phyloP scores from a whole-genome alignment of 1,140 invertebrate genomes.

The Magallana ariakensis region DNA sequence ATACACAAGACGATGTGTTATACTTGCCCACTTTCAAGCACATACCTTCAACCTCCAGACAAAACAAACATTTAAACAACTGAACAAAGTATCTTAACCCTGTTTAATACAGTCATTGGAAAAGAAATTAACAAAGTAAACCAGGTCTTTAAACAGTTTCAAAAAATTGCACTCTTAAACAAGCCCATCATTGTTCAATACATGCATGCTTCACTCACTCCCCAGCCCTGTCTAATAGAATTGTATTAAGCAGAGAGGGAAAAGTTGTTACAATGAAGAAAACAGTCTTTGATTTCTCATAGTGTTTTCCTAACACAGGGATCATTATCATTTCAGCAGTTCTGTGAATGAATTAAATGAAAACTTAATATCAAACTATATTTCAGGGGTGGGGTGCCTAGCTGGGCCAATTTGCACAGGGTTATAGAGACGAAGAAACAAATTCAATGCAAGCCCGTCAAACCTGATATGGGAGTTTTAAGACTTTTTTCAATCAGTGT shows the following conservation, averaged over 20 bases:
- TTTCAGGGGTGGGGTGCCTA: not conserved
- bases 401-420: not conserved
- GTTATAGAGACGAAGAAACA: not conserved
- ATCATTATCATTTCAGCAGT: conserved; percentile 17
- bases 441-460: conserved; percentile 30
- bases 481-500: conserved; percentile 25
- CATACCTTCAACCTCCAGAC: not conserved
- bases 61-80: not conserved
- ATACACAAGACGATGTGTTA: no score
- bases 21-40: not conserved
- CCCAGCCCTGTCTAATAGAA: not conserved
- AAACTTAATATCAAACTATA: conserved; percentile 7
- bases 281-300: conserved; percentile 34
- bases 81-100: not conserved
- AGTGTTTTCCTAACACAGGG: not conserved
- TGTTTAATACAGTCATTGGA: not conserved
- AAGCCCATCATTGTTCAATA: not conserved
- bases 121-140: not conserved
- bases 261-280: not conserved
- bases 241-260: not conserved
- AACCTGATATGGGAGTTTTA: conserved; percentile 19
- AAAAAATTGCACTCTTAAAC: conserved; percentile 12
- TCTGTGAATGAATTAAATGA: not conserved
- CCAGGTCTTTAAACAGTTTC: conserved; percentile 5
- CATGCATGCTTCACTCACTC: not conserved